Evolutionary conservation across 1,140 invertebrate species (phyloP), one percentile per base, ranked within the genome.

Genomic region (Drosophila suzukii): DNA sequence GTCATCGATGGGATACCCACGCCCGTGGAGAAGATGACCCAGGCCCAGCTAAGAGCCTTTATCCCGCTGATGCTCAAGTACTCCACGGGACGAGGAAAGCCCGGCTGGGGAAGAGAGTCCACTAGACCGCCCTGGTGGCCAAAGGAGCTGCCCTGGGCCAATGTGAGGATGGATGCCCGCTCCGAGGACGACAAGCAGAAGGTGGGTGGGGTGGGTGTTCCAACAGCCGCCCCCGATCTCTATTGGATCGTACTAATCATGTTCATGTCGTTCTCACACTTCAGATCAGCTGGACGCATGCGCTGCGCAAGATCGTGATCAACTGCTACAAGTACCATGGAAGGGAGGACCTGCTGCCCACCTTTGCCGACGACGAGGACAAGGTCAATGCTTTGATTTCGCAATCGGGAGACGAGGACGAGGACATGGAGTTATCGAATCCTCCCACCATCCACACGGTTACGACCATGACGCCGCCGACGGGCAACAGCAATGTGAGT

Each of bases 291-390:
- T 99, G 98, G 98, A 99, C 98, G 12, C 97, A 99, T 93, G 98
- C 98, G n/a, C 93, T 99, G 58, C 94, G 98, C 24, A 97, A 99
- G 93, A 99, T 99, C 79, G 98, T 99, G 44, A 98, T 98, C 90
- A 99, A 99, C 93, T 99, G 98, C 93, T 99, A 99, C 93, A 98
- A 98, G 94, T 98, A 98, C 93, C 98, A 99, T 93, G 98, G 97
- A 2, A 94, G 98, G 79, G 98, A 99, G 93, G 98, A 99, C 93
- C 94, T 99, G 36, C 93, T 99, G 73, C 98, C 98, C 6, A 97
- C 97, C 15, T 99, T 99, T 93, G 97, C 94, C 62, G 98, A 98
- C 89, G 97, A 98, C 56, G 97, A 98, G 49, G 97, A 98, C 59
- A 97, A 97, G 77, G 93, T 94, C 8, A 94, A 93, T 70, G 92